A percentile compares a stretch with the other conserved stretches of the same genome.
Conservation (phyloP, 1,140 invertebrate genomes). For the Pseudomyrmex sp. region DNA sequence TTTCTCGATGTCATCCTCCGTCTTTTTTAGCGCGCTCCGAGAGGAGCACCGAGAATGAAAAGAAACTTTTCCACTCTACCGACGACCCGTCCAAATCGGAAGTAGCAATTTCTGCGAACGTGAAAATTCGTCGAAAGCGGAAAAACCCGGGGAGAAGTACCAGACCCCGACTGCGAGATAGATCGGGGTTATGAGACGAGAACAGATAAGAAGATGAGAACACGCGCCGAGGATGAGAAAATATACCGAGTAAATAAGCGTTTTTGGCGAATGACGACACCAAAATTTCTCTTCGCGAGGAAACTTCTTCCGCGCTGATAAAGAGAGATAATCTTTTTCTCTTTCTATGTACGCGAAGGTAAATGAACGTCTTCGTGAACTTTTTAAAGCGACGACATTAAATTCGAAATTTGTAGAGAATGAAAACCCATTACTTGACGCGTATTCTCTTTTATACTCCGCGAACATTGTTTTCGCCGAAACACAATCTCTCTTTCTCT, state of each 20-base stretch:
- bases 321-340: background rate
- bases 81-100: slow-evolving; percentile 43
- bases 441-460: no score
- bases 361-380: no score
- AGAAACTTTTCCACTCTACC: slow-evolving; percentile 49
- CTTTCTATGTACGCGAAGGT: background rate
- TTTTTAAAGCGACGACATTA: no score
- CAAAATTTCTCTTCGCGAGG: background rate
- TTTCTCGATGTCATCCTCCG: slow-evolving; percentile 7
- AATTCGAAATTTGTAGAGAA: no score
- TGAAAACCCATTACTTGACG: no score
- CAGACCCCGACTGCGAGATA: slow-evolving; percentile 17
- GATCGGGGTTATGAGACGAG: slow-evolving; percentile 42
- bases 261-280: background rate
- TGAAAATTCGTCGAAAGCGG: slow-evolving; percentile 34
- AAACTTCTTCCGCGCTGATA: background rate
- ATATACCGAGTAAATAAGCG: slow-evolving; percentile 25
- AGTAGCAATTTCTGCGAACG: slow-evolving; percentile 53
- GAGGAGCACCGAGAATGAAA: slow-evolving; percentile 39
- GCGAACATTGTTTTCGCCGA: no score
- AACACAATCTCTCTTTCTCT: no score
- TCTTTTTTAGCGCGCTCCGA: slow-evolving; percentile 1
- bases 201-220: slow-evolving; percentile 39
- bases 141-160: slow-evolving; percentile 28
- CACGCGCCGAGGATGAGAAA: slow-evolving; percentile 3